Base-by-base conservation (phyloP, 2,113 vertebrate genomes). In the Rutilus rutilus region DNA sequence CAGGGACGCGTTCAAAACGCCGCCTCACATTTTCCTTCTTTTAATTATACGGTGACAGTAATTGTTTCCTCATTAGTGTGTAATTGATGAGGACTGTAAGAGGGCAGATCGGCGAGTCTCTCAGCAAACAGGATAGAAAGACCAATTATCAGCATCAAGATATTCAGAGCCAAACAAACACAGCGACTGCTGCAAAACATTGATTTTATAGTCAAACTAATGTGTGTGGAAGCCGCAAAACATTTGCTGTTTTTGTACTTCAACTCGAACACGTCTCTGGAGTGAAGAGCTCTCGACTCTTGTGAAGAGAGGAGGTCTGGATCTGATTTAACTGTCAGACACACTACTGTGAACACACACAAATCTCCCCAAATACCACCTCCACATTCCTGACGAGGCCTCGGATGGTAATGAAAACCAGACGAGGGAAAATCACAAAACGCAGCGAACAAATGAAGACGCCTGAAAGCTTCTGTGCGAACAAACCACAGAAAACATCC, bases 321-420 rank as follows among this genome's bases (percentile, higher is more conserved):
- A 90, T 84, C 36, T 76, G 21, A 88, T 90, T 88, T 85, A 62
- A 71, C 64, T 52, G 36, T 60, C 80, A 87, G 45, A 57, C 60
- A 67, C 74, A 57, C 54, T 47, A 54, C 52, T 47, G 45, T 47
- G 45, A 54, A 21, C 52, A 2, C 52, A 69, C 83, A 76, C 52
- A 73, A 59, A 76, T 42, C 76, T 84, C 83, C 60, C 19, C 19
- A 57, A 86, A 87, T 64, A 76, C 75, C 73, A 54, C 83, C 62
- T 85, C 54, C 27, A 87, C 89, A 86, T 86, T 88, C 81, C 89
- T 87, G 84, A 47, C 80, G 75, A 87, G 85, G 84, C 85, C 81
- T 60, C 39, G 5, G 27, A 74, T 52, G 65, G 69, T 87, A 87
- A 90, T 90, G 86, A 85, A 84, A 87, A 86, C 85, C 87, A 88